Evolutionary conservation across 2,797 vertebrate species (phyloP).

Genomic region (Gymnoscopelus microlampas): DNA sequence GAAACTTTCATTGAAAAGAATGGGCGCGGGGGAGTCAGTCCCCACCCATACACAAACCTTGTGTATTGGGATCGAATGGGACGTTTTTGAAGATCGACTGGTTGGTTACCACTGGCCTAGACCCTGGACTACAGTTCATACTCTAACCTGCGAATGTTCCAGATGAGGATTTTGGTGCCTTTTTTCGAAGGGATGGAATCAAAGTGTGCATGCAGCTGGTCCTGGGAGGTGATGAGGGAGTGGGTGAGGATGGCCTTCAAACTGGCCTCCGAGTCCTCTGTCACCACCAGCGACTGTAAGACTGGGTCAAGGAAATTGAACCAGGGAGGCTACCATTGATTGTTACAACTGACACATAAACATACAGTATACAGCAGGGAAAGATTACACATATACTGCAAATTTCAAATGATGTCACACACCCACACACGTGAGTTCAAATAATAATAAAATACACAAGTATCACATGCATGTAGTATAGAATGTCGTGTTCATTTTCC

Average conservation of each 20-base stretch:
- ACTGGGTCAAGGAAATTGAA: slow-evolving; percentile 70
- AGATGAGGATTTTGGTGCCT: slow-evolving; percentile 87
- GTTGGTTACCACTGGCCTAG: background rate
- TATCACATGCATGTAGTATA: too few species aligned
- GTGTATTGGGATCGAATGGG: too few species aligned
- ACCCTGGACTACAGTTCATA: too few species aligned
- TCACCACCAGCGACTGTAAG: slow-evolving; percentile 83
- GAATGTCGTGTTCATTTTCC: too few species aligned
- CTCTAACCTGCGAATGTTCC: slow-evolving; percentile 85
- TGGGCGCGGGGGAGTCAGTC: too few species aligned
- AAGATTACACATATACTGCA: too few species aligned
- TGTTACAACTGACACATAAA: background rate
- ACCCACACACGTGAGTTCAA: too few species aligned
- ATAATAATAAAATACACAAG: too few species aligned
- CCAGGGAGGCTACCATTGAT: background rate
- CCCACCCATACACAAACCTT: too few species aligned
- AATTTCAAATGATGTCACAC: too few species aligned
- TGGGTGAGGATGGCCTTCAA: slow-evolving; percentile 84
- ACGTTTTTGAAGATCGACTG: too few species aligned
- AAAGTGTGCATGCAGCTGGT: slow-evolving; percentile 82
- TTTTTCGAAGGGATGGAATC: slow-evolving; percentile 85
- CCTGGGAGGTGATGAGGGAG: slow-evolving; percentile 79
- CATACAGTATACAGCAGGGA: background rate
- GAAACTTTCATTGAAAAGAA: too few species aligned
- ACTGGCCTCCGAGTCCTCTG: slow-evolving; percentile 86